Conservation (phyloP, 2,797 vertebrate species). For the Anguilla obscura region DNA sequence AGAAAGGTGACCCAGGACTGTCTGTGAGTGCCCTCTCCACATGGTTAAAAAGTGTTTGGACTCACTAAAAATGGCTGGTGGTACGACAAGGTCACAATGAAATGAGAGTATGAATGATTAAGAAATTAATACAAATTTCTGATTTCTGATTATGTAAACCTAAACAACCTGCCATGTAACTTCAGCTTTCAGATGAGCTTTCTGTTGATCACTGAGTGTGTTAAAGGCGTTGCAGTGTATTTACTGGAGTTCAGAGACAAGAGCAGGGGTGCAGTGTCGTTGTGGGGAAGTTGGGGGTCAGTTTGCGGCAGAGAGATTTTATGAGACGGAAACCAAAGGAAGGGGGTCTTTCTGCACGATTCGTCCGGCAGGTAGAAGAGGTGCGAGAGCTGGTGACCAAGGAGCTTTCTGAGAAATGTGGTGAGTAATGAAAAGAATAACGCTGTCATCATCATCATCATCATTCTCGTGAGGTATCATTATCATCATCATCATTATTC, state of each 20-base stretch:
- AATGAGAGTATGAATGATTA: not conserved
- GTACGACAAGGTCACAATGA: not conserved
- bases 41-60: not conserved
- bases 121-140: not conserved
- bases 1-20: slow-evolving; percentile 85
- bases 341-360: slow-evolving; percentile 25
- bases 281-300: not conserved
- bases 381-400: slow-evolving; percentile 80
- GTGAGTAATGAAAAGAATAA: slow-evolving; percentile 65
- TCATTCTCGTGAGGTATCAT: not conserved
- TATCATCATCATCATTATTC: not conserved
- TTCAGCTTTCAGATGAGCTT: not conserved
- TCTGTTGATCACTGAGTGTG: not conserved
- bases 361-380: slow-evolving; percentile 72
- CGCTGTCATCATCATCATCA: not conserved
- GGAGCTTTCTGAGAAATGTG: slow-evolving; percentile 77
- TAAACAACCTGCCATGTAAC: not conserved
- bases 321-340: not conserved
- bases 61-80: not conserved
- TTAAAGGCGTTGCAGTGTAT: not conserved
- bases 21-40: slow-evolving; percentile 69
- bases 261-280: slow-evolving; percentile 7
- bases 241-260: not conserved
- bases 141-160: not conserved
- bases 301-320: not conserved